phyloP scores from a whole-genome alignment of 1,140 invertebrate species.

The Drosophila persimilis region DNA sequence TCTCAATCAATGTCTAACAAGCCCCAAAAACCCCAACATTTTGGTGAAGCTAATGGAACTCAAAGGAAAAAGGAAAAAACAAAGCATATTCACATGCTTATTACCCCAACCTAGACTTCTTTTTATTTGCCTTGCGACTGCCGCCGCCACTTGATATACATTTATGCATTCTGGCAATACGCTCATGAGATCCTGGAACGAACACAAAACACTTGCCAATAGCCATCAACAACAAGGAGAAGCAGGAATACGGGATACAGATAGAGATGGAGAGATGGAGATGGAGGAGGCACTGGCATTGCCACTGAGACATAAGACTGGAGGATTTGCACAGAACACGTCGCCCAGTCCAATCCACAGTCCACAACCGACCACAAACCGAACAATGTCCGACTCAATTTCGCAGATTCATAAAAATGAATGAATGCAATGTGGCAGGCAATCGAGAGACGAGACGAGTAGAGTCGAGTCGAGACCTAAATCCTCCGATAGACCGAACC shows the following conservation, averaged over 20 bases:
- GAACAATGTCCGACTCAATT: conserved; percentile 77
- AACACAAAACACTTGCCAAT: conserved; percentile 44
- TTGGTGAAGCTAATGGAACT: no score
- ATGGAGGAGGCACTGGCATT: conserved; percentile 7
- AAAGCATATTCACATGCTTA: no score
- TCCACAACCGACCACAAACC: conserved; percentile 56
- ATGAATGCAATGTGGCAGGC: conserved; percentile 57
- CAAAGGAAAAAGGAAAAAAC: no score
- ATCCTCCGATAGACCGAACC: conserved; percentile 44
- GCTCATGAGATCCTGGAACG: conserved; percentile 26
- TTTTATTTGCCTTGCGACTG: not conserved
- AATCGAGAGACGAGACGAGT: conserved; percentile 11
- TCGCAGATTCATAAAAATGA: conserved; percentile 77
- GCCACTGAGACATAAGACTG: conserved; percentile 40
- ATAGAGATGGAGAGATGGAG: no score
- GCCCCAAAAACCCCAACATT: not conserved
- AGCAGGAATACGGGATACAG: conserved; percentile 8
- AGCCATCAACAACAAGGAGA: conserved; percentile 39
- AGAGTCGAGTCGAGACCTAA: conserved; percentile 29
- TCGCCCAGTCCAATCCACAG: conserved; percentile 26
- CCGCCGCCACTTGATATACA: conserved; percentile 1
- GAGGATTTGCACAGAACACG: conserved; percentile 47
- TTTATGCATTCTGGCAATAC: conserved; percentile 22
- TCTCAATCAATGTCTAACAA: no score
- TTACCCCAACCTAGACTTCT: not conserved